Percentiles rank a stretch among this genome's conserved stretches.
These are phyloP conservation scores for Clarias fuscus DNA, from an alignment of 2,797 vertebrate species.

Conservation along the genomic window DNA sequence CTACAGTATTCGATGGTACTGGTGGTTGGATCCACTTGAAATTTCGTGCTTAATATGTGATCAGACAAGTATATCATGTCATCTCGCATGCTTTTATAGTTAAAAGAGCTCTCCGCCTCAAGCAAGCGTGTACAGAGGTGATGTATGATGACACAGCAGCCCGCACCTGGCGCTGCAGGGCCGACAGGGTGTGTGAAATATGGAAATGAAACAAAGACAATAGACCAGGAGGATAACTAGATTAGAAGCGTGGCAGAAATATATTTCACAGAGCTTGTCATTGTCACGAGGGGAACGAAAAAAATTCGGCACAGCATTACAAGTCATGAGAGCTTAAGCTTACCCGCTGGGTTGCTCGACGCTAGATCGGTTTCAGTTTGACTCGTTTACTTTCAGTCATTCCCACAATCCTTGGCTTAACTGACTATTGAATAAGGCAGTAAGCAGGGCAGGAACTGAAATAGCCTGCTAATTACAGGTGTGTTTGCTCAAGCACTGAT, in stretches of 20 bases:
- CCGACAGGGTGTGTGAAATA: conserved; percentile 23
- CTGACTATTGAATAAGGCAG: conserved; percentile 33
- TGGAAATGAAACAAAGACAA: not conserved
- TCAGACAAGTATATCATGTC: not conserved
- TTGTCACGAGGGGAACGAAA: not conserved
- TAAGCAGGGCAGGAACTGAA: conserved; percentile 46
- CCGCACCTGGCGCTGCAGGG: conserved; percentile 40
- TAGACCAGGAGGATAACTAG: not conserved
- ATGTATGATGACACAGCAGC: conserved; percentile 37
- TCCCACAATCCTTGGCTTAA: conserved; percentile 14
- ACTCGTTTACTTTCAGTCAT: not conserved
- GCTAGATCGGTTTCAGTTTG: not conserved
- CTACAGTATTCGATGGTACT: not conserved
- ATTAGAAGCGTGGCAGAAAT: not conserved
- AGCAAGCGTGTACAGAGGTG: conserved; percentile 24
- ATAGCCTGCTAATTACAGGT: conserved; percentile 56
- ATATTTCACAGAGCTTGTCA: not conserved
- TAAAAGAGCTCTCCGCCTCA: conserved; percentile 36
- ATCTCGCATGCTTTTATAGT: conserved; percentile 13
- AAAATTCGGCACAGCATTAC: not conserved
- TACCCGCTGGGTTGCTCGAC: not conserved
- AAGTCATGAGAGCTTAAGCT: not conserved
- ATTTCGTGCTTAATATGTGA: not conserved
- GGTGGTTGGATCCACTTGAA: not conserved
- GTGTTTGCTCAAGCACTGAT: conserved; percentile 56